A percentile compares a stretch with the other conserved stretches of the same genome.
These are phyloP conservation scores for Galagoides demidoff DNA, from an alignment of 2,797 vertebrate genomes.

Conservation along the genomic window DNA sequence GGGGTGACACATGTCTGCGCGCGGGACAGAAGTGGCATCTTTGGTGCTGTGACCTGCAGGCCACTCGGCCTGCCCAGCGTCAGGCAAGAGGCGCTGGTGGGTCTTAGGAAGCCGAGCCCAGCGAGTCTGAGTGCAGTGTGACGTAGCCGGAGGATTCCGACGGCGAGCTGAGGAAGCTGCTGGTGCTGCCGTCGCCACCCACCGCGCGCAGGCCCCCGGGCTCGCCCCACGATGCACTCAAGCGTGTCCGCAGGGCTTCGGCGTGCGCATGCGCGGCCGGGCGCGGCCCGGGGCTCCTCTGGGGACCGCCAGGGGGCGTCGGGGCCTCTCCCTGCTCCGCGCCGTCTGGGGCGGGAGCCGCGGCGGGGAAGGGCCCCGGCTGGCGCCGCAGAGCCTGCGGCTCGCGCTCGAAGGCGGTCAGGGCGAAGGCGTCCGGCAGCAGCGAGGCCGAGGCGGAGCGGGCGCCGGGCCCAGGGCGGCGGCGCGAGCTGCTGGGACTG, in stretches of 20 bases:
- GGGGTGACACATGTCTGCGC: not conserved
- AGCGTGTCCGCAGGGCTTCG: slow-evolving; percentile 83
- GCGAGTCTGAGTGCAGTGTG: slow-evolving; percentile 92
- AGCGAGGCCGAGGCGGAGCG: slow-evolving; percentile 89
- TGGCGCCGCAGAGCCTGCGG: slow-evolving; percentile 90
- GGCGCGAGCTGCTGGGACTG: slow-evolving; percentile 90
- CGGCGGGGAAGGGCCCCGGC: slow-evolving; percentile 66
- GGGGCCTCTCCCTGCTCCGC: not conserved
- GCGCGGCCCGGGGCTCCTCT: slow-evolving; percentile 69
- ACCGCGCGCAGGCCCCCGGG: slow-evolving; percentile 86
- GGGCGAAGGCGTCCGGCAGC: slow-evolving; percentile 89
- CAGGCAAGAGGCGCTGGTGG: fast-evolving
- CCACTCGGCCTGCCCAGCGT: not conserved
- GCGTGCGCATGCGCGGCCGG: slow-evolving; percentile 39
- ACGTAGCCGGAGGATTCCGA: slow-evolving; percentile 92
- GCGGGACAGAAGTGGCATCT: not conserved
- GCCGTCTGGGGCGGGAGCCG: not conserved
- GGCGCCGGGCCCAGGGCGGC: slow-evolving; percentile 75
- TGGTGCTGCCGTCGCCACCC: slow-evolving; percentile 90
- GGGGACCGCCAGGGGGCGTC: not conserved
- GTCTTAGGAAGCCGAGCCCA: slow-evolving; percentile 90
- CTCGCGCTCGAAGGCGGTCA: slow-evolving; percentile 93
- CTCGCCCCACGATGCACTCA: slow-evolving; percentile 85
- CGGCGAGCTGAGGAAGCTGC: slow-evolving; percentile 94
- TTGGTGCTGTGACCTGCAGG: not conserved